Evolutionary conservation across 2,888 invertebrate genomes (phyloP), one percentile per base, ranked within the genome.

Genomic region (Chydorus sphaericus): DNA sequence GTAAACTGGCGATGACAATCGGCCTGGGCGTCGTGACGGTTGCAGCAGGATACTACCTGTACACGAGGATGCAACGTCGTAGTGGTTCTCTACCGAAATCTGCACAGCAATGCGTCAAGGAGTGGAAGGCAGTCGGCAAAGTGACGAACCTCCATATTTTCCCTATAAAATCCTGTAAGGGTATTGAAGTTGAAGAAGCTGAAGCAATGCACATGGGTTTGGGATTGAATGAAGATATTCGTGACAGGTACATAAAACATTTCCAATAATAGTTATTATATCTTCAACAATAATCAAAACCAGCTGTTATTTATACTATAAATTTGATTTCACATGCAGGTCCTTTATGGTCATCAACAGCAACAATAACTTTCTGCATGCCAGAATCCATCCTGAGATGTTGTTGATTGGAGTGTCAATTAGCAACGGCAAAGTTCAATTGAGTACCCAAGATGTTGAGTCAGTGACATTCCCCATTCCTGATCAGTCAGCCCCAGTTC

Each of bases 91-190:
- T 36, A 37, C 33, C n/a, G 37, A 52, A 26, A n/a, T 14, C 18
- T 52, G 33, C 52, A 11, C 20, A 36, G 48, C 33, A 39, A 29
- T 23, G 18, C 44, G 44, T 54, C 23, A 56, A 56, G 38, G 52
- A 48, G 38, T 80, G 80, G 80, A 71, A 70, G 37, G 71, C 73
- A 63, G 75, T 79, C 26, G 80, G 80, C 1, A 74, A 74, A 55
- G 65, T 80, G 4, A 73, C 73, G 60, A 71, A 75, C 48, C 63
- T 80, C 4, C 69, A 74, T 57, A 69, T 72, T 6, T 80, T 75
- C 62, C 80, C 80, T 1, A 70, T 80, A 14, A 80, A 80, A 65
- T 80, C 80, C 0, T 75, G 79, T 56, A 77, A 74, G 0, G 67
- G 74, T 0, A 63, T 78, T 26, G 64, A 72, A 2, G 58, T 75